Base-by-base conservation (phyloP, 2,888 invertebrate species). In the Uloborus plumipes region DNA sequence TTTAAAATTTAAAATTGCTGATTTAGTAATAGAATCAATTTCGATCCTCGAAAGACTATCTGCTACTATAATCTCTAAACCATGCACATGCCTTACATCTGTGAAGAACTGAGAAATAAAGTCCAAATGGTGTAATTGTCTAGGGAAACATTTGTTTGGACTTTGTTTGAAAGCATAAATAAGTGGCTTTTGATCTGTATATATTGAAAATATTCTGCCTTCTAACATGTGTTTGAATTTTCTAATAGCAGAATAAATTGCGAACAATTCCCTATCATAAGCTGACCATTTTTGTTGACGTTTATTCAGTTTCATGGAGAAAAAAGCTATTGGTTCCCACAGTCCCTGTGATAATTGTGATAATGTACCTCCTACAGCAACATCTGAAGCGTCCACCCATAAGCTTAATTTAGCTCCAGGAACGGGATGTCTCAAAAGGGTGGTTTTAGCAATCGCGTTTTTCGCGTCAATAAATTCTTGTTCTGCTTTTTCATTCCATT, bases 51-150 rank as follows among this genome's bases (percentile, higher is more conserved):
- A 70, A 9, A 81, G 39, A 15, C 59, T 15, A 26, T 81, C 80
- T 26, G 75, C 71, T 0, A 71, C 71, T 0, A 70, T 15, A 13
- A 76, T 76, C 15, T 70, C 49, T 15, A 7, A 16, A 2, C 81
- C 75, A 15, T 39, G 58, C 3, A 89, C 86, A 83, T 88, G 87
- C 2, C 84, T 75, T 4, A 89, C 88, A 69, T 88, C 87, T 0
- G 88, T 88, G 0, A 88, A 87, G 82, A 88, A 89, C 72, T 89
- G 88, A 0, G 87, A 77, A 18, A 89, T 85, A 22, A 81, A 84
- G 15, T 78, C 71, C 0, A 89, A 83, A 20, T 89, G 87, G 4
- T 88, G 80, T 20, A 86, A 84, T 79, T 89, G 88, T 1, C 88
- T 71, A 0, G 89, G 89, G 2, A 88, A 87, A 62, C 62, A 67